These are phyloP conservation scores for Bos javanicus DNA, from an alignment of 2,113 vertebrate species.

Conservation along the genomic window DNA sequence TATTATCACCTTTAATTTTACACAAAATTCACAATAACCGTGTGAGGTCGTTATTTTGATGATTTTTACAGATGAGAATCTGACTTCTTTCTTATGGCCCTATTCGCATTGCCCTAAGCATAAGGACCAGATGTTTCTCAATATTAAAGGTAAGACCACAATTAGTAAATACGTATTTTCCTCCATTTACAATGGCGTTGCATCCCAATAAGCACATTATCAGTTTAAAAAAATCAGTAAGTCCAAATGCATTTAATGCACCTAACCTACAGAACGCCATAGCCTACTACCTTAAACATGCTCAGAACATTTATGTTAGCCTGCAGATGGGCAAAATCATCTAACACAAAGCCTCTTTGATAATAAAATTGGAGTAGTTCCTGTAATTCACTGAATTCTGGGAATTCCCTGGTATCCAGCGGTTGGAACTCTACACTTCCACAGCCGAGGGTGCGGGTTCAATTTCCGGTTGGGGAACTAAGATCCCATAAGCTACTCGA, in stretches of 20 bases:
- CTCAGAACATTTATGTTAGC: not conserved
- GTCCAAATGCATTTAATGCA: not conserved
- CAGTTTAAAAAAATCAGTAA: not conserved
- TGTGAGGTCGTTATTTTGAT: not conserved
- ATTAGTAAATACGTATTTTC: not conserved
- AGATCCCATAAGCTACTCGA: not conserved
- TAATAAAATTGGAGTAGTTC: not conserved
- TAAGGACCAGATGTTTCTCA: not conserved
- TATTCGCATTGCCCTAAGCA: not conserved
- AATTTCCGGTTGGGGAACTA: not conserved
- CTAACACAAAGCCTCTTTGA: not conserved
- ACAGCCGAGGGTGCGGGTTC: not conserved
- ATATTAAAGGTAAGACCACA: not conserved
- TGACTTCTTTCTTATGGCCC: not conserved
- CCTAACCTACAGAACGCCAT: not conserved
- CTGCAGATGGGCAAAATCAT: not conserved
- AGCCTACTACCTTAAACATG: not conserved
- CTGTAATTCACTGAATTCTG: not conserved
- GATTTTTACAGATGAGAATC: not conserved
- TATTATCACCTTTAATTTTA: not conserved
- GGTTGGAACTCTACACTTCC: not conserved
- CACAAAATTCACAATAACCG: not conserved
- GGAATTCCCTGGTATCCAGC: not conserved
- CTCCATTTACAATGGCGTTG: not conserved
- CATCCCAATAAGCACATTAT: not conserved